A percentile compares a stretch with the other conserved stretches of the same genome.
Conservation (phyloP, 2,888 invertebrate species). For the Laspeyria flexula region DNA sequence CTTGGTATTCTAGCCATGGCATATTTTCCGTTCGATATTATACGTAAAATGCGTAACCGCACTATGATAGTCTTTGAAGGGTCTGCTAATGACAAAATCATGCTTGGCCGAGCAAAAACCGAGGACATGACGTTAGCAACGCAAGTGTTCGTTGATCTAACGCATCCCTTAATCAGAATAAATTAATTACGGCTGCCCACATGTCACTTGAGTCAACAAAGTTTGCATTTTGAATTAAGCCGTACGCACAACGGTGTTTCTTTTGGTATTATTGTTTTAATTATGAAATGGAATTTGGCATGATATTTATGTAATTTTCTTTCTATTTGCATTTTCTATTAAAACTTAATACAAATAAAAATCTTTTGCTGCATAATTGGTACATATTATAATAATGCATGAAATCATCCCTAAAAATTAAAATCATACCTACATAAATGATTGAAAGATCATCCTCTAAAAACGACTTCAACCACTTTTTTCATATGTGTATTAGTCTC, state of each 20-base stretch:
- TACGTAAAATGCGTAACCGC: slow-evolving; percentile 37
- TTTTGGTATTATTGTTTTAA: background rate
- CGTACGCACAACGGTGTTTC: background rate
- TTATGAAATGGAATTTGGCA: too few relatives aligned
- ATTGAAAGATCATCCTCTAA: too few relatives aligned
- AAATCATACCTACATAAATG: too few relatives aligned
- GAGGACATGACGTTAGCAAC: slow-evolving; percentile 52
- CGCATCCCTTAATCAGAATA: slow-evolving; percentile 55
- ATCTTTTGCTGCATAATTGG: too few relatives aligned
- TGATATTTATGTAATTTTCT: too few relatives aligned
- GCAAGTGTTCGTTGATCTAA: slow-evolving; percentile 51
- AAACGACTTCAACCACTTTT: too few relatives aligned
- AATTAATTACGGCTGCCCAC: slow-evolving; percentile 51
- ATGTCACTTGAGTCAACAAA: slow-evolving; percentile 25
- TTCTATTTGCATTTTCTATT: too few relatives aligned
- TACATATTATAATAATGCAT: too few relatives aligned
- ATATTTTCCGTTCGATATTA: slow-evolving; percentile 42
- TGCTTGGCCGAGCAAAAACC: slow-evolving; percentile 64
- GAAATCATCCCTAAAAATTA: too few relatives aligned
- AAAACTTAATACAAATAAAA: too few relatives aligned
- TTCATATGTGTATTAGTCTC: too few relatives aligned
- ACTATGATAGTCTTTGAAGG: slow-evolving; percentile 50
- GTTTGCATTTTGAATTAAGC: slow-evolving; percentile 12
- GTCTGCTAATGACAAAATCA: slow-evolving; percentile 58
- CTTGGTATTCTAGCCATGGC: slow-evolving; percentile 42